phyloP scores from a whole-genome alignment of 2,113 vertebrate species.

The Apus apus region DNA sequence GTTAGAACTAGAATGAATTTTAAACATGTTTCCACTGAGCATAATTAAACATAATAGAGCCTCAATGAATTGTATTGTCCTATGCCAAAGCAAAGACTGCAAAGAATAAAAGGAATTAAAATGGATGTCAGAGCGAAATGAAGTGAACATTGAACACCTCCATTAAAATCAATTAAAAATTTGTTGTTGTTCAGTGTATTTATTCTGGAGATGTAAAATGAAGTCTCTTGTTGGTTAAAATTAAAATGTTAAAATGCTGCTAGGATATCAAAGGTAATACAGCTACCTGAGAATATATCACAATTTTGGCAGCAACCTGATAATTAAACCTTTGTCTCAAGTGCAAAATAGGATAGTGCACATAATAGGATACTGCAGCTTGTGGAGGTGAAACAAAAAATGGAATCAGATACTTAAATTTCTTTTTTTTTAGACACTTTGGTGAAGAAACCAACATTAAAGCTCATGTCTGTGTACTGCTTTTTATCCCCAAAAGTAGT shows the following conservation, averaged over 20 bases:
- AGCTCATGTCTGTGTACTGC: not conserved
- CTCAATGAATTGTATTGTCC: not conserved
- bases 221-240: constrained; percentile 11
- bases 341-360: not conserved
- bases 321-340: constrained; percentile 42
- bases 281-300: not conserved
- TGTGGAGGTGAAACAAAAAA: constrained; percentile 43
- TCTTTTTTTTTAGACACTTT: not conserved
- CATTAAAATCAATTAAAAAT: constrained; percentile 34
- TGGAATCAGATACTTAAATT: constrained; percentile 29
- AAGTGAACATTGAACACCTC: constrained; percentile 2
- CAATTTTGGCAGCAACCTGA: not conserved
- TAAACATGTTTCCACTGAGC: constrained; percentile 34
- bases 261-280: not conserved
- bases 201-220: not conserved
- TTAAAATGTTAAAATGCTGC: constrained; percentile 11
- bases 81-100: not conserved
- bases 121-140: not conserved
- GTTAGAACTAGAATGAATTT: constrained; percentile 31
- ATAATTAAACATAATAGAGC: constrained; percentile 40
- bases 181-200: constrained; percentile 1
- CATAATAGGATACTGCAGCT: not conserved
- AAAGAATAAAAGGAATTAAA: constrained; percentile 28
- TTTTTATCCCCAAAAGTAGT: constrained; percentile 14
- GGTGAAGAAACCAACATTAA: not conserved